phyloP scores from a whole-genome alignment of 2,113 vertebrate genomes.

The Phalacrocorax carbo region DNA sequence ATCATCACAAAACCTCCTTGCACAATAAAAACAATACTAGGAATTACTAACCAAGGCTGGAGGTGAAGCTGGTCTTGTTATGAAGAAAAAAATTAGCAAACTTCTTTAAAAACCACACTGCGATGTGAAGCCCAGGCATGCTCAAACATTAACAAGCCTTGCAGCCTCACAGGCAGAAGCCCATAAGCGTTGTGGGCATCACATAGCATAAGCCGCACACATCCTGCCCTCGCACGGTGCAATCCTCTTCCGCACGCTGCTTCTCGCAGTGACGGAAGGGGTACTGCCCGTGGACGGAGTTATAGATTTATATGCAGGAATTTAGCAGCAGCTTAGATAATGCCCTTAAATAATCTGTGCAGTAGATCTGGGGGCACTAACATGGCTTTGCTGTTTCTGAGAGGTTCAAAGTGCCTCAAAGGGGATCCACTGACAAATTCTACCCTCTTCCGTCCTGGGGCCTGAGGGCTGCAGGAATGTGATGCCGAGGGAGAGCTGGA shows the following conservation, averaged over 20 bases:
- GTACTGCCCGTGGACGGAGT: neutral
- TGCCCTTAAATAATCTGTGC: neutral
- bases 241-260: neutral
- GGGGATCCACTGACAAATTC: neutral
- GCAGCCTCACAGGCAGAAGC: neutral
- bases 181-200: neutral
- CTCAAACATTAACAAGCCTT: neutral
- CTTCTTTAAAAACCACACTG: neutral
- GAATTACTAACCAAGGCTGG: neutral
- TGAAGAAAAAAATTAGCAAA: neutral
- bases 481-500: neutral
- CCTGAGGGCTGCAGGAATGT: neutral
- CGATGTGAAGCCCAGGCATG: neutral
- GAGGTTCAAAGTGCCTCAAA: neutral
- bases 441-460: neutral
- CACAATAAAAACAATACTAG: neutral
- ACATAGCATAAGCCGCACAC: fast-evolving
- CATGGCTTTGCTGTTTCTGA: neutral
- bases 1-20: neutral
- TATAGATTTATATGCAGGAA: neutral
- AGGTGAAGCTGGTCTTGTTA: neutral
- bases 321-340: neutral
- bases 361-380: neutral
- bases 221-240: fast-evolving
- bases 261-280: neutral